phyloP scores from a whole-genome alignment of 1,140 invertebrate genomes.

The Plodia interpunctella region DNA sequence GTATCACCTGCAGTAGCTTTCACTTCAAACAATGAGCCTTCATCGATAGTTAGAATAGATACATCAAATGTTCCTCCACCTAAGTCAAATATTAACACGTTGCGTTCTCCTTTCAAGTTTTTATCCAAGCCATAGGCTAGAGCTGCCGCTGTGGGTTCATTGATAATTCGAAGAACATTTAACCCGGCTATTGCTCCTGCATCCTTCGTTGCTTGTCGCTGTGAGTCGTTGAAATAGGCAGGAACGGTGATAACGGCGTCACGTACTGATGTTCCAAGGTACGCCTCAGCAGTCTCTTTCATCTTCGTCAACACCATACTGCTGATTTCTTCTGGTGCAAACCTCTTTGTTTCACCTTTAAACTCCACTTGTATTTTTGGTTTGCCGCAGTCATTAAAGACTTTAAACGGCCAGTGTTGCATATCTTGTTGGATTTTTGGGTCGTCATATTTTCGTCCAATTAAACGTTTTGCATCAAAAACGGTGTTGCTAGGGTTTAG shows the following conservation, averaged over 20 bases:
- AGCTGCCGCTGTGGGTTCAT: slow-evolving; percentile 84
- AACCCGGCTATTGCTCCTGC: slow-evolving; percentile 77
- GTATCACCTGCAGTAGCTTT: slow-evolving; percentile 77
- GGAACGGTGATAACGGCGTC: slow-evolving; percentile 46
- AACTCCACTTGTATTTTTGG: slow-evolving; percentile 82
- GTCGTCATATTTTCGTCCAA: slow-evolving; percentile 82
- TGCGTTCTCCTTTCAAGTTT: slow-evolving; percentile 81
- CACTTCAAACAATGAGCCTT: slow-evolving; percentile 83
- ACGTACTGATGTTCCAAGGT: slow-evolving; percentile 38
- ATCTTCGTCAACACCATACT: slow-evolving; percentile 45
- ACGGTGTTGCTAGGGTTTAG: slow-evolving; percentile 18
- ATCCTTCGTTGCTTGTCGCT: slow-evolving; percentile 46
- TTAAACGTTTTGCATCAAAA: slow-evolving; percentile 73
- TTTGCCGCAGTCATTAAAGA: slow-evolving; percentile 12
- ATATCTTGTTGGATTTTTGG: slow-evolving; percentile 15
- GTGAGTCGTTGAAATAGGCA: slow-evolving; percentile 42
- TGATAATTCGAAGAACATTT: slow-evolving; percentile 82
- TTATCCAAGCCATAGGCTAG: slow-evolving; percentile 85
- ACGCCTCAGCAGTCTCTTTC: slow-evolving; percentile 45
- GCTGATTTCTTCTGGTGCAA: slow-evolving; percentile 45
- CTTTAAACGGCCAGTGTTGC: slow-evolving; percentile 14
- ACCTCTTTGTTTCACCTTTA: slow-evolving; percentile 52
- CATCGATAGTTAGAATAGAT: slow-evolving; percentile 83
- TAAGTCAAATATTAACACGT: slow-evolving; percentile 68
- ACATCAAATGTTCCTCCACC: slow-evolving; percentile 85